Evolutionary conservation across 1,140 invertebrate species (phyloP).

Genomic region (Chymomyza costata): DNA sequence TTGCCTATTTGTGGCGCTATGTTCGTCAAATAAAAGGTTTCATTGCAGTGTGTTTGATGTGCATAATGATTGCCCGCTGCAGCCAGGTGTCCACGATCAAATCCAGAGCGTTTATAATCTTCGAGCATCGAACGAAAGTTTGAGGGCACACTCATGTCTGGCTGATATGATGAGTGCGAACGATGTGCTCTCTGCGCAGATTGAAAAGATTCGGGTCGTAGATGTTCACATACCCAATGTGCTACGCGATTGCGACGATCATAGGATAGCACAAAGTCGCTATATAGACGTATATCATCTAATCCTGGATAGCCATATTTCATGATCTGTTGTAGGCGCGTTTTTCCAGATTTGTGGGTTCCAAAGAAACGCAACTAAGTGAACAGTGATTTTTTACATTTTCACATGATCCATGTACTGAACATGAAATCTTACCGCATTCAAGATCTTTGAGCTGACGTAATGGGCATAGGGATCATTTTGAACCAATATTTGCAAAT

Average conservation of each 20-base stretch:
- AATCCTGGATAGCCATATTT: conserved; percentile 94
- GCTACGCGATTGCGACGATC: conserved; percentile 91
- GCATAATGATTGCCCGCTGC: conserved; percentile 95
- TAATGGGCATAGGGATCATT: conserved; percentile 61
- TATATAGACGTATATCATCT: conserved; percentile 89
- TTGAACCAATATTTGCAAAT: conserved; percentile 34
- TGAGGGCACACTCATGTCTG: conserved; percentile 90
- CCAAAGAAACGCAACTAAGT: conserved; percentile 39
- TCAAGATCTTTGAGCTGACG: conserved; percentile 45
- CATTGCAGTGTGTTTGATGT: conserved; percentile 83
- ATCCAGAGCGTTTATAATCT: conserved; percentile 95
- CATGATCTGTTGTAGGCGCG: conserved; percentile 85
- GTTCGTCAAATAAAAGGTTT: conserved; percentile 96
- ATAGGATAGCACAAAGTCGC: conserved; percentile 96
- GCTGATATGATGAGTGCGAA: conserved; percentile 86
- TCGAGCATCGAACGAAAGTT: conserved; percentile 85
- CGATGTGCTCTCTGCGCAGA: conserved; percentile 73
- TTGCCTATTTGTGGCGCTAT: conserved; percentile 97
- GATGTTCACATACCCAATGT: conserved; percentile 98
- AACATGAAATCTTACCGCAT: conserved; percentile 30
- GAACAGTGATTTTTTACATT: background rate
- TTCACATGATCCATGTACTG: background rate
- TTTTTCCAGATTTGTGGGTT: background rate
- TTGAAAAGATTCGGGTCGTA: conserved; percentile 81
- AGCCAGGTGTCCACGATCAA: conserved; percentile 95